Evolutionary conservation across 1,140 invertebrate genomes (phyloP).

Genomic region (Eriocheir sinensis): DNA sequence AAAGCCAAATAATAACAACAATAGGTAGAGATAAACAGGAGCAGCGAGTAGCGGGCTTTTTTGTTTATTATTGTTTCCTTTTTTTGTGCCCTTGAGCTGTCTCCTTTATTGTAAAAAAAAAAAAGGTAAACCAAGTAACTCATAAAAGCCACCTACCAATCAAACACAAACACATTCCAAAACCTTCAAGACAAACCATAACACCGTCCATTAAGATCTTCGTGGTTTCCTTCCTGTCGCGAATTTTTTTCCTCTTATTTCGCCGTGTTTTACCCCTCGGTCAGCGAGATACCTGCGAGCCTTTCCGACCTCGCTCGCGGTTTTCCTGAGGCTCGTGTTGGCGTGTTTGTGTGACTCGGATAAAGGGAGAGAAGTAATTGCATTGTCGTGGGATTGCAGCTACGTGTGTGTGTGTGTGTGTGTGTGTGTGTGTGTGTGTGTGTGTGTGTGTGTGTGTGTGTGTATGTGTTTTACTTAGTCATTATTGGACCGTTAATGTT

Average conservation of each 20-base stretch:
- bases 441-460: background rate
- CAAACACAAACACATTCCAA: too few relatives aligned
- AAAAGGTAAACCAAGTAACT: too few relatives aligned
- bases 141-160: too few relatives aligned
- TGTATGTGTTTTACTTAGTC: too few relatives aligned
- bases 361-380: slow-evolving; percentile 24
- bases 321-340: background rate
- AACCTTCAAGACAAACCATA: background rate
- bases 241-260: background rate
- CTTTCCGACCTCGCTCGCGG: background rate
- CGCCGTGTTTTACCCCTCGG: background rate
- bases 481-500: background rate
- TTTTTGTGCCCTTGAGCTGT: too few relatives aligned
- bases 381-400: background rate
- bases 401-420: background rate
- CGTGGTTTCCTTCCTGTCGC: too few relatives aligned
- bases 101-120: too few relatives aligned
- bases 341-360: background rate
- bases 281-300: background rate
- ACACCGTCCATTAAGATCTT: too few relatives aligned
- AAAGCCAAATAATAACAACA: too few relatives aligned
- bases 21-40: too few relatives aligned
- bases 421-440: background rate
- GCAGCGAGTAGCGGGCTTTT: too few relatives aligned
- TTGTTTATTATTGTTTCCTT: too few relatives aligned